A percentile compares a stretch with the other conserved stretches of the same genome.
phyloP scores from a whole-genome alignment of 2,888 invertebrate genomes.

The Cecidostiba fungosa region DNA sequence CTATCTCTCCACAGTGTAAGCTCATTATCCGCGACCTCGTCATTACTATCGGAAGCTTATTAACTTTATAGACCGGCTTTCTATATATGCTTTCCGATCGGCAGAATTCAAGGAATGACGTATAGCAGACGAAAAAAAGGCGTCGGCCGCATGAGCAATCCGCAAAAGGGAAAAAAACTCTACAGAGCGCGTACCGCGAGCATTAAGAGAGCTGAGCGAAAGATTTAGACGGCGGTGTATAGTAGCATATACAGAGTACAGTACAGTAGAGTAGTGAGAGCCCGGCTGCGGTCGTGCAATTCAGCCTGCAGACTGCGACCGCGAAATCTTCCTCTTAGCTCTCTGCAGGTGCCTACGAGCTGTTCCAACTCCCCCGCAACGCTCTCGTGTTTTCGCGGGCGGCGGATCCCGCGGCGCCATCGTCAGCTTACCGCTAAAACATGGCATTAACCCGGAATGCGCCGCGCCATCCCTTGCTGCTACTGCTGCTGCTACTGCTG shows the following conservation, averaged over 20 bases:
- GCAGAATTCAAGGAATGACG: too few relatives aligned
- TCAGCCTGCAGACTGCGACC: constrained; percentile 55
- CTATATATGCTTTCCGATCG: too few relatives aligned
- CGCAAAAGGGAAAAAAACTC: too few relatives aligned
- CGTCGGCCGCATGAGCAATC: too few relatives aligned
- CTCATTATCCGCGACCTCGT: neutral
- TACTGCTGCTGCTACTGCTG: neutral
- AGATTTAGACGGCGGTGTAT: constrained; percentile 60
- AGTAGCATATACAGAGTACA: neutral
- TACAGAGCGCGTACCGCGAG: too few relatives aligned
- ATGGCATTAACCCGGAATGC: constrained; percentile 62
- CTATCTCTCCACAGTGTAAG: neutral
- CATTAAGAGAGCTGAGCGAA: constrained; percentile 45
- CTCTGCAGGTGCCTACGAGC: constrained; percentile 8
- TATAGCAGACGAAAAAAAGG: too few relatives aligned
- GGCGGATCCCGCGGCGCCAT: constrained; percentile 28
- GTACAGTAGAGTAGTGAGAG: neutral
- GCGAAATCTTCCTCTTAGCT: constrained; percentile 56
- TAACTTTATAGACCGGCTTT: too few relatives aligned
- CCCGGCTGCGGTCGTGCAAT: constrained; percentile 63
- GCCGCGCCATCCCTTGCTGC: neutral
- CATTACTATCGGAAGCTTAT: neutral
- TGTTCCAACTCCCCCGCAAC: neutral
- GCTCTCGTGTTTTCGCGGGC: constrained; percentile 24
- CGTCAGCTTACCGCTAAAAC: constrained; percentile 69